phyloP scores from a whole-genome alignment of 2,113 vertebrate species.

The Rousettus leschenaultii region DNA sequence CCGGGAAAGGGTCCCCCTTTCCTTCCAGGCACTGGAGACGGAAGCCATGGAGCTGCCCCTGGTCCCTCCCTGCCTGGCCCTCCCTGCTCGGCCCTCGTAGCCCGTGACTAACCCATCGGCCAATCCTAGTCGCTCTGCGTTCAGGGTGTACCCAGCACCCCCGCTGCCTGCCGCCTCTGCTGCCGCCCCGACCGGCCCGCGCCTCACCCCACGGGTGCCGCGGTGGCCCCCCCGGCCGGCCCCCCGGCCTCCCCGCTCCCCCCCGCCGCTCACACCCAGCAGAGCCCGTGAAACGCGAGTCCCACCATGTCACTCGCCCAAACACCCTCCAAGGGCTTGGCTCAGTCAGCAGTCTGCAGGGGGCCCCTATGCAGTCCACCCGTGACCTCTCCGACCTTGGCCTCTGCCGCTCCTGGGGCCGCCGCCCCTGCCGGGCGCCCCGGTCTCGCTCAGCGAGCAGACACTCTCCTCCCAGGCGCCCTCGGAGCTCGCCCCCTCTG shows the following conservation, averaged over 20 bases:
- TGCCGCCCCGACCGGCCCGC: neutral
- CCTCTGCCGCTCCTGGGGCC: neutral
- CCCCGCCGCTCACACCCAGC: neutral
- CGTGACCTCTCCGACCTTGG: neutral
- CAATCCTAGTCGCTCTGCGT: neutral
- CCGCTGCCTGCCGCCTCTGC: neutral
- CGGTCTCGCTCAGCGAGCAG: neutral
- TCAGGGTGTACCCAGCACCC: neutral
- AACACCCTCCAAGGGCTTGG: neutral
- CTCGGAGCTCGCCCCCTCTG: rapidly evolving
- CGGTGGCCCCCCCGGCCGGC: neutral
- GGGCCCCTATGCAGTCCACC: neutral
- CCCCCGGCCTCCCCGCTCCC: neutral
- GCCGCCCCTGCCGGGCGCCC: neutral
- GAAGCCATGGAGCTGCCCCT: neutral
- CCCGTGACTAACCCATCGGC: neutral
- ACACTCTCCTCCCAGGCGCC: neutral
- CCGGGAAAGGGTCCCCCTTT: neutral
- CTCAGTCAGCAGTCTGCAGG: neutral
- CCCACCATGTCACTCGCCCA: no score
- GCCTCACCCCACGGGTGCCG: neutral
- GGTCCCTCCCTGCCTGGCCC: neutral
- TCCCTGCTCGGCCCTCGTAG: neutral
- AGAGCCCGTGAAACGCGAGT: neutral
- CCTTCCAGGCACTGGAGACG: neutral